Evolutionary conservation across 2,797 vertebrate species (phyloP).

Genomic region (Acrocephalus scirpaceus): DNA sequence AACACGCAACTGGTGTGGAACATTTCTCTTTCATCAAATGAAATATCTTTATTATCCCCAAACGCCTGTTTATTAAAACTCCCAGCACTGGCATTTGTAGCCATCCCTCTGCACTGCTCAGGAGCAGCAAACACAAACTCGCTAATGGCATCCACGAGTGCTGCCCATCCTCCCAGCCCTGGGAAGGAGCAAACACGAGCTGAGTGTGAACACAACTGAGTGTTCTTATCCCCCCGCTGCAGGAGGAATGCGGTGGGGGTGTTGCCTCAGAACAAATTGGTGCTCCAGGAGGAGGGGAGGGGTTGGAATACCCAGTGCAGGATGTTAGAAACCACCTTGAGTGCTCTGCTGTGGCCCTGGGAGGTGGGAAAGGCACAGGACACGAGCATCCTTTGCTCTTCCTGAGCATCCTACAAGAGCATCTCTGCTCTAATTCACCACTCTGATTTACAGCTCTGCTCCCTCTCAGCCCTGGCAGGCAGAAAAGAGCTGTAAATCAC

Average conservation of each 20-base stretch:
- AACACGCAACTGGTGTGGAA: background rate
- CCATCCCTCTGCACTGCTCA: background rate
- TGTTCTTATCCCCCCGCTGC: background rate
- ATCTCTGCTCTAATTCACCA: background rate
- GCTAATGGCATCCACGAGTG: background rate
- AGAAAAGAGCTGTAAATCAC: background rate
- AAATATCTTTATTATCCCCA: background rate
- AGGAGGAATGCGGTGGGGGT: background rate
- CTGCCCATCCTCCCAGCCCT: background rate
- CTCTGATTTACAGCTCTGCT: background rate
- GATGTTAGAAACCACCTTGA: background rate
- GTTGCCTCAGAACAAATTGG: background rate
- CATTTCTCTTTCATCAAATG: background rate
- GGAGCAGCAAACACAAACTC: background rate
- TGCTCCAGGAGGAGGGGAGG: background rate
- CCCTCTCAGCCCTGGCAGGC: background rate
- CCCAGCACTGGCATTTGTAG: background rate
- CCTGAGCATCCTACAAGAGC: background rate
- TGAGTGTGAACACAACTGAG: accelerated
- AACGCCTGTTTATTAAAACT: background rate
- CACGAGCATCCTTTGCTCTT: background rate
- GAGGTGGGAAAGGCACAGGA: background rate
- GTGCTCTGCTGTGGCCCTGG: background rate
- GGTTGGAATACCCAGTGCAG: background rate
- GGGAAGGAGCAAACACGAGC: background rate